phyloP scores from a whole-genome alignment of 2,113 vertebrate genomes.

The Xenopus laevis region DNA sequence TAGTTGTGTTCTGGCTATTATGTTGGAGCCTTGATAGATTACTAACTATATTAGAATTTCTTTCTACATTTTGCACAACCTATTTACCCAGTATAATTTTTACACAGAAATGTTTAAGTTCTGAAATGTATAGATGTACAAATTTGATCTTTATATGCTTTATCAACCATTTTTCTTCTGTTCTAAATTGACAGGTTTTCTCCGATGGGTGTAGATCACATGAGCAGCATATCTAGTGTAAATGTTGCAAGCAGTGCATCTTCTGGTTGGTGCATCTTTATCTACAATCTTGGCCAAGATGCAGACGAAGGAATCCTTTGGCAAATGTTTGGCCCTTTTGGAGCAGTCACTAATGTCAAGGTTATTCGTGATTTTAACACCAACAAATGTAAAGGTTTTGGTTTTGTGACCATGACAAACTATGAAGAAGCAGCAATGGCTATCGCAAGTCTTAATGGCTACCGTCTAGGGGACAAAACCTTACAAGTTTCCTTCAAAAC shows the following conservation, averaged over 20 bases:
- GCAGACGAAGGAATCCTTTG: conserved; percentile 96
- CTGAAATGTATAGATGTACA: too few relatives aligned
- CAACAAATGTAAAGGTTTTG: conserved; percentile 99
- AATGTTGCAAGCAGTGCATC: conserved; percentile 83
- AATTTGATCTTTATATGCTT: too few relatives aligned
- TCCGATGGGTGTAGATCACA: conserved; percentile 97
- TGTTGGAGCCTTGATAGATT: too few relatives aligned
- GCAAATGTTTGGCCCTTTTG: conserved; percentile 99
- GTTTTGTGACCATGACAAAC: conserved; percentile 99
- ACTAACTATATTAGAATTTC: too few relatives aligned
- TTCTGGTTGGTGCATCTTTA: conserved; percentile 98
- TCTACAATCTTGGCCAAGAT: conserved; percentile 97
- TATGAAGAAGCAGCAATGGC: conserved; percentile 99
- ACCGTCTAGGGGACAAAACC: conserved; percentile 97
- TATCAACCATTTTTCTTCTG: neutral
- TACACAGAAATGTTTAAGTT: too few relatives aligned
- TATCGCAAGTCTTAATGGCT: conserved; percentile 96
- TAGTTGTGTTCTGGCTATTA: too few relatives aligned
- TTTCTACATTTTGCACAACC: too few relatives aligned
- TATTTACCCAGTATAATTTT: too few relatives aligned
- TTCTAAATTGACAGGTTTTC: conserved; percentile 84
- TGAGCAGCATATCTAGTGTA: conserved; percentile 88
- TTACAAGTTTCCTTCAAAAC: conserved; percentile 99
- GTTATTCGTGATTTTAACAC: too few relatives aligned
- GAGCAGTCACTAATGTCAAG: too few relatives aligned